Evolutionary conservation across 2,797 vertebrate species (phyloP).

Genomic region (Syngnathus acus): DNA sequence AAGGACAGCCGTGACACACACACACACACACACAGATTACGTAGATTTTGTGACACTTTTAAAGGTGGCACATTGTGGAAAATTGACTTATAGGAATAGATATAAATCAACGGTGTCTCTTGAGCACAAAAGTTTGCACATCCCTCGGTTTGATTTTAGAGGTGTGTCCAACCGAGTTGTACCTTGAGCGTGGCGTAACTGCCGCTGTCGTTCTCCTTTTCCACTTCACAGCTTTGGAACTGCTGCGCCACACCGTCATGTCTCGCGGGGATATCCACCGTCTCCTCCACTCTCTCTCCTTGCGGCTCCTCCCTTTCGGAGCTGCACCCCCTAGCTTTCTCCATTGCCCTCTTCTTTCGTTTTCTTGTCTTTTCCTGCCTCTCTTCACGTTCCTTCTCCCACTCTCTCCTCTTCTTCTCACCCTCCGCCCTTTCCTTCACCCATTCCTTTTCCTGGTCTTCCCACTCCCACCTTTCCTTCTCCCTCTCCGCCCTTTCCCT

Average conservation of each 20-base stretch:
- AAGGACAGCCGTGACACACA: neutral
- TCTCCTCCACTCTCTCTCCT: slow-evolving; percentile 27
- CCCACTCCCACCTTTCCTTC: neutral
- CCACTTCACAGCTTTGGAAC: slow-evolving; percentile 57
- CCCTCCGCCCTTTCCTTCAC: neutral
- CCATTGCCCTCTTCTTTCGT: neutral
- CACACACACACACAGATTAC: too few relatives aligned
- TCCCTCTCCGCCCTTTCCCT: too few relatives aligned
- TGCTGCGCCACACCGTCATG: slow-evolving; percentile 63
- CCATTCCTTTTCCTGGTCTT: neutral
- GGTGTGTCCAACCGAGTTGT: slow-evolving; percentile 10
- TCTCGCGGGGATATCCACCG: slow-evolving; percentile 52
- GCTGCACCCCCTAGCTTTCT: neutral
- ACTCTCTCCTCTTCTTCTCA: too few relatives aligned
- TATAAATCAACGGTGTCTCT: neutral
- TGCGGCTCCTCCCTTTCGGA: neutral
- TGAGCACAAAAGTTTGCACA: neutral
- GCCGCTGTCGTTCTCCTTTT: slow-evolving; percentile 54
- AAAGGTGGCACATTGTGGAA: neutral
- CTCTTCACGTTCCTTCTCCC: neutral
- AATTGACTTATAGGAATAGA: neutral
- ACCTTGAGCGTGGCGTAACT: slow-evolving; percentile 80
- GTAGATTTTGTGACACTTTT: neutral
- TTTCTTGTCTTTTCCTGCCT: neutral
- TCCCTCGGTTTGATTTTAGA: neutral